Base-by-base conservation (phyloP, 30 jellyfish, hydroid and myxozoan species). In the Catostylus mosaicus region DNA sequence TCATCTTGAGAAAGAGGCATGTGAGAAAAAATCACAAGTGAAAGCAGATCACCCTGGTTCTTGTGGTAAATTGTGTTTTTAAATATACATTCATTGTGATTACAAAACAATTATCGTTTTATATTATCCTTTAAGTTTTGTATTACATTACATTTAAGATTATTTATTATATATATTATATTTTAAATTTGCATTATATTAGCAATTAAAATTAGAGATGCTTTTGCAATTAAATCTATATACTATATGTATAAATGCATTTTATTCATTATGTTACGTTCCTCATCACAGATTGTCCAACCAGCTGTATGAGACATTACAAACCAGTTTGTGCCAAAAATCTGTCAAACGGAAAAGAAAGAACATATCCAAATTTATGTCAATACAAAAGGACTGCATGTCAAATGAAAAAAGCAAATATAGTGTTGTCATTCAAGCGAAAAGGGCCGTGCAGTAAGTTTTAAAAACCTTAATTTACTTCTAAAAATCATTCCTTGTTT, bases 401-500 rank as follows among this genome's bases (percentile, higher is more conserved):
- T 30, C 80, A 73, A 35, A 52, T 62, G 73, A 81, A 89, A 33
- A 37, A 31, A 16, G 46, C 46, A 20, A 57, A 71, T 54, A 69
- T 48, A 43, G 24, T 47, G 36, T 50, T 89, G 52, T 35, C n/a
- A 9, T 73, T 70, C 84, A 82, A 37, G 22, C 66, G 76, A 69
- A 54, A 50, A n/a, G 97, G 97, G 59, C 97, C 97, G 10, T 89
- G 97, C 88, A 89, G 97, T 89, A 60, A 89, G 97, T 82, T 18
- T 3, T 22, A 12, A n/a, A n/a, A n/a, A n/a, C n/a, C n/a, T n/a
- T 46, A 10, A 46, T 46, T n/a, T n/a, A n/a, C n/a, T n/a, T n/a
- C n/a, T n/a, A n/a, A n/a, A n/a, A n/a, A n/a, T n/a, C n/a, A n/a
- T n/a, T n/a, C n/a, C n/a, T n/a, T n/a, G n/a, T n/a, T n/a, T n/a